Evolutionary conservation across 2,113 vertebrate species (phyloP), one percentile per base, ranked within the genome.

Genomic region (Chloropsis cyanopogon): DNA sequence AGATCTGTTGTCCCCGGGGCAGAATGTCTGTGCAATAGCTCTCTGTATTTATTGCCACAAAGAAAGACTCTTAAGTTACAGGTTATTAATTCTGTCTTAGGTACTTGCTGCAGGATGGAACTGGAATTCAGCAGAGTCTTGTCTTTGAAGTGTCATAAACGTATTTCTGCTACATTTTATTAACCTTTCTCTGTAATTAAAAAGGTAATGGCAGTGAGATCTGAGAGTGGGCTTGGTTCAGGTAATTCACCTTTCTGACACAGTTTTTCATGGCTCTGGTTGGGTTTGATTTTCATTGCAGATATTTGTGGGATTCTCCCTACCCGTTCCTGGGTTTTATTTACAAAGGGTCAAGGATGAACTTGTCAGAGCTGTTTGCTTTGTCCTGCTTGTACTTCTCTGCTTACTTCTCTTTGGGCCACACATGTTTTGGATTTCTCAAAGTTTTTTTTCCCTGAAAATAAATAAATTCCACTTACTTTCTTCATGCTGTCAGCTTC

Each of bases 61-160:
- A 83, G 64, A 64, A 94, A 28, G 13, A 33, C 39, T 80, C 59
- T 47, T 44, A 90, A 77, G 86, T 86, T 95, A 20, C 49, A 84
- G 69, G 83, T 93, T 93, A 77, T 96, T 90, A 93, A 88, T 94
- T 91, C 64, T 82, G 54, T 70, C 79, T 60, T 63, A 35, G 71
- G 31, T 39, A 66, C 82, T 68, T 37, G n/a, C 59, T 77, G 64
- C 78, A 88, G 68, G 78, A 73, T 88, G 56, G 39, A 90, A 66
- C 52, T 47, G 66, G 71, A 94, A 72, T 70, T 88, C 26, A 83
- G 68, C 9, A 0, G 59, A 33, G 29, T 49, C 44, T 86, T 75
- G 35, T 85, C 78, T 90, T 91, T 8, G 2, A 83, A 70, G n/a
- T 86, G 82, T 56, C 71, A 77, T 73, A 80, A 83, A 59, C 64